phyloP scores from a whole-genome alignment of 2,113 vertebrate species.

The Cavia porcellus region DNA sequence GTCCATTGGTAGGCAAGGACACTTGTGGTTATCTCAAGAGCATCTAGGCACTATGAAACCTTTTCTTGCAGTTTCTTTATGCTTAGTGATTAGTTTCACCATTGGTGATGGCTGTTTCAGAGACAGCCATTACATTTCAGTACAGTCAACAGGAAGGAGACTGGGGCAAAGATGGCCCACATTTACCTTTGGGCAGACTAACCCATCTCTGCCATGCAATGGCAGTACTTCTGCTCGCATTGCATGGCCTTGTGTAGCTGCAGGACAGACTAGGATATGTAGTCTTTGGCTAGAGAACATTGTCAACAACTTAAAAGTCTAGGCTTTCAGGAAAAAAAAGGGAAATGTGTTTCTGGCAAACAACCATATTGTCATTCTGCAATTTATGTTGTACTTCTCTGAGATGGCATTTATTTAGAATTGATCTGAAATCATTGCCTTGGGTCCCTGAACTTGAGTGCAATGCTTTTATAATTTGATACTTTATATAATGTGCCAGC shows the following conservation, averaged over 20 bases:
- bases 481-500: background rate
- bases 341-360: background rate
- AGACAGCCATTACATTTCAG: background rate
- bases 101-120: background rate
- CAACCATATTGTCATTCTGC: background rate
- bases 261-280: background rate
- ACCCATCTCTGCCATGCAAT: background rate
- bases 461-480: background rate
- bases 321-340: background rate
- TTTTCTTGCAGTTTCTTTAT: background rate
- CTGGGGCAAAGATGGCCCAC: background rate
- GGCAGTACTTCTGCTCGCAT: background rate
- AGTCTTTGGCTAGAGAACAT: background rate
- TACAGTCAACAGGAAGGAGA: background rate
- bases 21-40: background rate
- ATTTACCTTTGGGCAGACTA: background rate
- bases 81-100: background rate
- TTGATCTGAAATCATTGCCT: conserved; percentile 1
- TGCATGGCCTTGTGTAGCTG: background rate
- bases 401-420: background rate
- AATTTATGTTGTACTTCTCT: background rate
- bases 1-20: background rate
- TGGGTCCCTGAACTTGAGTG: background rate
- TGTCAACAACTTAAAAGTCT: background rate
- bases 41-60: background rate